phyloP scores from a whole-genome alignment of 2,888 invertebrate species.

The Lasioglossum pauxillum region DNA sequence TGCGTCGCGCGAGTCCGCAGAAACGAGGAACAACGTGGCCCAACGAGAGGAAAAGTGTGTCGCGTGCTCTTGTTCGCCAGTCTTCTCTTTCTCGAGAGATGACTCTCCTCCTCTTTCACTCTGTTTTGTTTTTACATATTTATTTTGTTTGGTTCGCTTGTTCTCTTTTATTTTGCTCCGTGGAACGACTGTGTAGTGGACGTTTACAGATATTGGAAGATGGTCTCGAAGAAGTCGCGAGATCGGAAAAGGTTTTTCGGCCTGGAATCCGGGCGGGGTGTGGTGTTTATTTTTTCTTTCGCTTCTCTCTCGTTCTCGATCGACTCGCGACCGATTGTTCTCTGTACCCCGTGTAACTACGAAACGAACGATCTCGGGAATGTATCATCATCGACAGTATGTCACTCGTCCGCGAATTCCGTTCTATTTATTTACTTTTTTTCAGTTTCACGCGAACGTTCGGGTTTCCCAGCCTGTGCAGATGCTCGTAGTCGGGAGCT shows the following conservation, averaged over 20 bases:
- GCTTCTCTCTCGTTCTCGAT: conserved; percentile 71
- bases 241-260: conserved; percentile 13
- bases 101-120: neutral
- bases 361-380: conserved; percentile 69
- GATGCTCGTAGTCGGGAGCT: conserved; percentile 62
- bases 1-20: conserved; percentile 62
- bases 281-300: conserved; percentile 67
- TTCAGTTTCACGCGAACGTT: conserved; percentile 13
- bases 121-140: neutral
- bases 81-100: neutral
- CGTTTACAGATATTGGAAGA: conserved; percentile 2
- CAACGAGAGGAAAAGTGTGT: conserved; percentile 65
- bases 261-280: conserved; percentile 66
- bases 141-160: neutral
- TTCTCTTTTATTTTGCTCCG: conserved; percentile 5
- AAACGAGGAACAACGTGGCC: conserved; percentile 68
- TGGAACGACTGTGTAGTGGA: neutral
- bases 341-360: conserved; percentile 74
- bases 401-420: conserved; percentile 79
- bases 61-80: neutral
- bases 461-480: conserved; percentile 72
- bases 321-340: conserved; percentile 81
- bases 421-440: neutral
- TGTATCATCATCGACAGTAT: conserved; percentile 74
- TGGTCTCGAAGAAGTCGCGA: conserved; percentile 20